A percentile compares a stretch with the other conserved stretches of the same genome.
Conservation (phyloP, 2,888 invertebrate species). For the Erpobdella octoculata region DNA sequence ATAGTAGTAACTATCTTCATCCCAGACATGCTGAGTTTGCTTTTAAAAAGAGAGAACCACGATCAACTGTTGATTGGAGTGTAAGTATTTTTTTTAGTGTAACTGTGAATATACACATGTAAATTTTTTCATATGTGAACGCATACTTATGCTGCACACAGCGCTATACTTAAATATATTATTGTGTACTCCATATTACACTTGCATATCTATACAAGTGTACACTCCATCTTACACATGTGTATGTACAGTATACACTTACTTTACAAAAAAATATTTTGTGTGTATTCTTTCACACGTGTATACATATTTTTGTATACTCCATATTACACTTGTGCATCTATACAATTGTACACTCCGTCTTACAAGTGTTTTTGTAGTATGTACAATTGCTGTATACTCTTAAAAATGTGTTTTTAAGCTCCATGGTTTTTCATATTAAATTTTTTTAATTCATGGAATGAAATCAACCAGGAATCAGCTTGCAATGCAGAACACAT, state of each 20-base stretch:
- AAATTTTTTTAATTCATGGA: background rate
- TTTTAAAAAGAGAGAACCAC: slow-evolving; percentile 43
- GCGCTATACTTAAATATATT: too few species aligned
- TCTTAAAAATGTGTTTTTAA: too few species aligned
- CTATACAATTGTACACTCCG: background rate
- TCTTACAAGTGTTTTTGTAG: too few species aligned
- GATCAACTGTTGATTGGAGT: slow-evolving; percentile 48
- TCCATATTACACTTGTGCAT: background rate
- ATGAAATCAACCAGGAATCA: slow-evolving; percentile 57
- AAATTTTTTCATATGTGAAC: too few species aligned
- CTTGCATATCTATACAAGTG: too few species aligned
- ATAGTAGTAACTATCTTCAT: slow-evolving; percentile 36
- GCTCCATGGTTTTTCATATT: background rate
- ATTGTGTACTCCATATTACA: too few species aligned
- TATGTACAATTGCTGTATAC: too few species aligned
- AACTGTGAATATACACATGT: too few species aligned
- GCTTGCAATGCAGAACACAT: slow-evolving; percentile 86
- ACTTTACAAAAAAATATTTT: too few species aligned
- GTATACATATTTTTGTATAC: background rate
- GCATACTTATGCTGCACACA: too few species aligned
- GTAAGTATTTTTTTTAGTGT: slow-evolving; percentile 35
- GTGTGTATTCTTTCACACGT: background rate
- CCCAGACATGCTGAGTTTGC: slow-evolving; percentile 47
- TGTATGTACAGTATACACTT: too few species aligned
- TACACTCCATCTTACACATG: too few species aligned